phyloP scores from a whole-genome alignment of 2,888 invertebrate genomes.

The Clitarchus hookeri region DNA sequence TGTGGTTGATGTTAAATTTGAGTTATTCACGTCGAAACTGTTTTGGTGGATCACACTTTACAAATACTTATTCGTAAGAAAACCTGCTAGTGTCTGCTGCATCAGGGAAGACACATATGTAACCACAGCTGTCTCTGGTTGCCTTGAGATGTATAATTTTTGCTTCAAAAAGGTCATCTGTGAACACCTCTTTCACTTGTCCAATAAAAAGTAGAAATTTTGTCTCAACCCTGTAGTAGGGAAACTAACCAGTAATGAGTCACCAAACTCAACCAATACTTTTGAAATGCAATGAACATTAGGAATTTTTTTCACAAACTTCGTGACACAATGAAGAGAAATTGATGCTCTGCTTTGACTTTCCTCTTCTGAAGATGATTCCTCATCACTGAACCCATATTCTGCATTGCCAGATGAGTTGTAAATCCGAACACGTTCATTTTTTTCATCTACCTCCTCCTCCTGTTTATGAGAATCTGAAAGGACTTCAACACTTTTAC shows the following conservation, averaged over 20 bases:
- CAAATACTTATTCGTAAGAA: no score
- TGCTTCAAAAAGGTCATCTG: no score
- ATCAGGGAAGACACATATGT: no score
- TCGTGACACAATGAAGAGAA: background rate
- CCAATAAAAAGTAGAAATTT: background rate
- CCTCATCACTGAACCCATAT: background rate
- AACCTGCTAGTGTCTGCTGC: no score
- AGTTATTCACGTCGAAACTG: no score
- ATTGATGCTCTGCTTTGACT: background rate
- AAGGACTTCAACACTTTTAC: background rate
- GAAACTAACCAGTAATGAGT: background rate
- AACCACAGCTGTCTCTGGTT: no score
- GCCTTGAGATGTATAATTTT: no score
- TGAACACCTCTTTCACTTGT: no score
- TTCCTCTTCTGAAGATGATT: background rate
- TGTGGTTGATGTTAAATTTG: no score
- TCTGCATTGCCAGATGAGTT: background rate
- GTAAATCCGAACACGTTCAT: background rate
- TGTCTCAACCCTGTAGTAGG: background rate
- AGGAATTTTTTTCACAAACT: background rate
- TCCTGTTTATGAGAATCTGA: background rate
- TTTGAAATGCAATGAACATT: background rate
- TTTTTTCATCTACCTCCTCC: background rate
- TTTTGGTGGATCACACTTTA: no score
- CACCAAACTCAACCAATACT: background rate